These are phyloP conservation scores for Fregata magnificens DNA, from an alignment of 2,113 vertebrate species.

Conservation along the genomic window DNA sequence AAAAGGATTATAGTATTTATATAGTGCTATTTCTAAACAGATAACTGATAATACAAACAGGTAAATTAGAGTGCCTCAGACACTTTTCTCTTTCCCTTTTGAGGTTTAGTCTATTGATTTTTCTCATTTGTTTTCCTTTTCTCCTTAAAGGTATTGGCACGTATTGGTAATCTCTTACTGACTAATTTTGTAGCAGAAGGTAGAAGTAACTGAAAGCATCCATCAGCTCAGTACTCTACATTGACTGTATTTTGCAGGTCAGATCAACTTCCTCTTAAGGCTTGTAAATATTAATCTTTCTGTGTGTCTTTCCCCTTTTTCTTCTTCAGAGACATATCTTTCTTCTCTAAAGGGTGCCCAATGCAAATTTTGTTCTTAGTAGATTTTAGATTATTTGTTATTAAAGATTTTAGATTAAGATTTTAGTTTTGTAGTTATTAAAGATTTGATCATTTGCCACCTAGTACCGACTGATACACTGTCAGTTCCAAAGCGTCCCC, in stretches of 20 bases:
- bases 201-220: not conserved
- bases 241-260: not conserved
- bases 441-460: constrained; percentile 39
- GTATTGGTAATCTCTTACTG: not conserved
- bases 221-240: not conserved
- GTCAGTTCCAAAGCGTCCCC: not conserved
- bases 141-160: not conserved
- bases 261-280: not conserved
- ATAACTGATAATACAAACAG: not conserved
- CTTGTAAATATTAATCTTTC: not conserved
- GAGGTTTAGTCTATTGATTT: not conserved
- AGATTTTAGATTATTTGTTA: constrained; percentile 48
- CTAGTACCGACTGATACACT: not conserved
- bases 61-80: not conserved
- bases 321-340: not conserved
- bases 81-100: not conserved
- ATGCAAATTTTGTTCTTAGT: not conserved
- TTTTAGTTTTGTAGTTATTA: constrained; percentile 48
- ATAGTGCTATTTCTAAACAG: not conserved
- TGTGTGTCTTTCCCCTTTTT: not conserved
- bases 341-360: not conserved
- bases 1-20: not conserved
- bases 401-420: constrained; percentile 59
- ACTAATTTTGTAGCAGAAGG: not conserved
- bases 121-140: not conserved